Conservation (phyloP, 2,797 vertebrate genomes). For the Ibycter americanus region DNA sequence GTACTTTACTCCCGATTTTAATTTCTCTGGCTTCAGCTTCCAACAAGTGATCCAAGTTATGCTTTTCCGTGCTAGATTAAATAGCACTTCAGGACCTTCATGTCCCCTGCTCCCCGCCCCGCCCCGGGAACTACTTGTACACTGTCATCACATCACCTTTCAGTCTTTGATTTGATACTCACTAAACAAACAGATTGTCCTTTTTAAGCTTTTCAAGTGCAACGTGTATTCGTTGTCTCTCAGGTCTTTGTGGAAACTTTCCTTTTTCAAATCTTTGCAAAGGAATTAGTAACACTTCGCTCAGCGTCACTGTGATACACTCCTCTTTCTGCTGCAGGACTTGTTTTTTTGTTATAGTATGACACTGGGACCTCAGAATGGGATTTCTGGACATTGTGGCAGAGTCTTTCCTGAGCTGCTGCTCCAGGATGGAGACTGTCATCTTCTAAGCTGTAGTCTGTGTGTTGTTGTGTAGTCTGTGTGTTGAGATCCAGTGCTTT, state of each 20-base stretch:
- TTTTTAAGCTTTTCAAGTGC: neutral
- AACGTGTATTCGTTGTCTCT: neutral
- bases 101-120: neutral
- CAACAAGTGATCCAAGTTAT: neutral
- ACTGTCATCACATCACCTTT: neutral
- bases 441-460: neutral
- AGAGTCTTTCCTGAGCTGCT: neutral
- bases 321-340: neutral
- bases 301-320: neutral
- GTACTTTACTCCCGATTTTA: neutral
- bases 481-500: neutral
- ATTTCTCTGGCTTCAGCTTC: neutral
- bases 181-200: neutral
- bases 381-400: neutral
- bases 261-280: neutral
- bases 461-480: neutral
- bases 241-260: neutral
- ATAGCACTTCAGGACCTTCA: neutral
- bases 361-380: neutral
- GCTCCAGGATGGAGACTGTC: neutral
- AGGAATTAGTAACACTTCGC: neutral
- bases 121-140: neutral
- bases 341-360: neutral
- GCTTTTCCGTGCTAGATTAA: neutral
- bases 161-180: neutral